Evolutionary conservation across 2,797 vertebrate species (phyloP).

Genomic region (Petrocephalus schoutedeni): DNA sequence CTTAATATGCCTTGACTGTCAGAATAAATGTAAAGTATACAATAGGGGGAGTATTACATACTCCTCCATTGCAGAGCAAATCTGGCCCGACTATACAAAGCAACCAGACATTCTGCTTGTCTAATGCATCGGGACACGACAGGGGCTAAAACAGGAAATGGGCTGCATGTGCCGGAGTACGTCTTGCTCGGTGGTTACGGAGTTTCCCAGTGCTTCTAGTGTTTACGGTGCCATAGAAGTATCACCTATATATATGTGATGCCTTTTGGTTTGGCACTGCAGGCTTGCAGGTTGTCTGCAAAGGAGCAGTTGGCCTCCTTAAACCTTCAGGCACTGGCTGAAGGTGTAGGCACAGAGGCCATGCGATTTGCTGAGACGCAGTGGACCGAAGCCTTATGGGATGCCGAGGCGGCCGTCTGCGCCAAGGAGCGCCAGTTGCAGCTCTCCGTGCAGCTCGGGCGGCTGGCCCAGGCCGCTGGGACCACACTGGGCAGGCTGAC

Average conservation of each 20-base stretch:
- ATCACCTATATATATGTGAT: neutral
- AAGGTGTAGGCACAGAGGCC: conserved; percentile 29
- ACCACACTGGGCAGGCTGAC: conserved; percentile 57
- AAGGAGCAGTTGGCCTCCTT: conserved; percentile 53
- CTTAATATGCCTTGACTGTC: too few species aligned
- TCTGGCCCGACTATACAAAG: too few species aligned
- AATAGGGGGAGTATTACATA: too few species aligned
- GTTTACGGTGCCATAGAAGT: neutral
- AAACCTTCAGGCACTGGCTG: conserved; percentile 35
- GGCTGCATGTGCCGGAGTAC: neutral
- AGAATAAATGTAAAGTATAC: too few species aligned
- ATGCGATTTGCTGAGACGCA: conserved; percentile 40
- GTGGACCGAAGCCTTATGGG: conserved; percentile 64
- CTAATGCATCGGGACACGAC: too few species aligned
- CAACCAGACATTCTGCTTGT: too few species aligned
- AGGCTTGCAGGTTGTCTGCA: conserved; percentile 61
- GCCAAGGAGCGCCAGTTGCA: conserved; percentile 65
- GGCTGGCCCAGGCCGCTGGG: conserved; percentile 52
- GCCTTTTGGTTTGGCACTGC: conserved; percentile 36
- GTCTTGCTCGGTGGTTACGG: neutral
- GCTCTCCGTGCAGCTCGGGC: conserved; percentile 65
- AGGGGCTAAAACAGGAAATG: neutral
- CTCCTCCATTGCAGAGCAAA: too few species aligned
- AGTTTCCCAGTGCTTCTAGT: neutral
- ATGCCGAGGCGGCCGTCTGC: conserved; percentile 61